These are phyloP conservation scores for Acholoe squamosa DNA, from an alignment of 2,888 invertebrate genomes.

Conservation along the genomic window DNA sequence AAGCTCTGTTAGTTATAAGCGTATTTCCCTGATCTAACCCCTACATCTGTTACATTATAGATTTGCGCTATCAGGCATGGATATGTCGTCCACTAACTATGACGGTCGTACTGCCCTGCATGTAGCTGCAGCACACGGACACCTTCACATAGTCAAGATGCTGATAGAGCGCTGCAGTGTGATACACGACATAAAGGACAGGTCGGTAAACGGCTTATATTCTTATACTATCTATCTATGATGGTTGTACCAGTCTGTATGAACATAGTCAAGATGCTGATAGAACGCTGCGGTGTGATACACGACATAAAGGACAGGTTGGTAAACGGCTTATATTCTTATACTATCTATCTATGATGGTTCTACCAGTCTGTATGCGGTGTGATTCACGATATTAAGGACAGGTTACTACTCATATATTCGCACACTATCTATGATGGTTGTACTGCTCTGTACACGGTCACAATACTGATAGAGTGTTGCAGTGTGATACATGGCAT, in stretches of 20 bases:
- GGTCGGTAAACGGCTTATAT: conserved; percentile 3
- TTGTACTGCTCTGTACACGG: too few relatives aligned
- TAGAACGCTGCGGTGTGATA: conserved; percentile 19
- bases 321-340: too few relatives aligned
- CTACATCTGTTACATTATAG: conserved; percentile 37
- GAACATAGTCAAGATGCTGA: conserved; percentile 74
- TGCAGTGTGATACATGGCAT: too few relatives aligned
- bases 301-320: conserved; percentile 44
- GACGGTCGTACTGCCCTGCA: conserved; percentile 97
- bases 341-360: too few relatives aligned
- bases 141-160: conserved; percentile 85
- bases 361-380: too few relatives aligned
- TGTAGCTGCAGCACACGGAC: conserved; percentile 97
- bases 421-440: too few relatives aligned
- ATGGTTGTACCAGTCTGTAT: conserved; percentile 97
- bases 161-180: conserved; percentile 39
- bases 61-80: conserved; percentile 87
- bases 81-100: conserved; percentile 96
- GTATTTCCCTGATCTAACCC: too few relatives aligned
- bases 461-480: too few relatives aligned
- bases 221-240: too few relatives aligned
- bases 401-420: too few relatives aligned
- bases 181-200: conserved; percentile 29
- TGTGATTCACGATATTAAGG: too few relatives aligned
- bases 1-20: too few relatives aligned